phyloP scores from a whole-genome alignment of 2,797 vertebrate species.

The Smutsia gigantea region DNA sequence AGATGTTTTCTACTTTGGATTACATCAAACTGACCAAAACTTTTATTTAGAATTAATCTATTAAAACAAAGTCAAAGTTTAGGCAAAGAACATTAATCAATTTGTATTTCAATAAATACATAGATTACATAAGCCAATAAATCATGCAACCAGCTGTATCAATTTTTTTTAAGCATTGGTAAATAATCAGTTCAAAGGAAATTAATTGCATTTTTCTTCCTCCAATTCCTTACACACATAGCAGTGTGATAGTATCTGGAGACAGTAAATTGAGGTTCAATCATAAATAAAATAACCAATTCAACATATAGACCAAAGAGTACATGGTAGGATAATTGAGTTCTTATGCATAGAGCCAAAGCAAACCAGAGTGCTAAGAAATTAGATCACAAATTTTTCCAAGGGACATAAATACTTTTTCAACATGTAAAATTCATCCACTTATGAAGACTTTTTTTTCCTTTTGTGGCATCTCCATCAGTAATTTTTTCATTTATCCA shows the following conservation, averaged over 20 bases:
- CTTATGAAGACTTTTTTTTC: background rate
- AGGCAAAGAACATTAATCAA: conserved; percentile 64
- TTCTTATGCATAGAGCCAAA: background rate
- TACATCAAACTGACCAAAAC: conserved; percentile 50
- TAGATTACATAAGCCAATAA: conserved; percentile 31
- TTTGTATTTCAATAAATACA: conserved; percentile 52
- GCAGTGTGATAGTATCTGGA: background rate
- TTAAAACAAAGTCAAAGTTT: conserved; percentile 49
- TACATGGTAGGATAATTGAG: background rate
- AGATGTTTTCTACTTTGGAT: conserved; percentile 51
- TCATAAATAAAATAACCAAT: conserved; percentile 26
- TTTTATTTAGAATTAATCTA: conserved; percentile 51
- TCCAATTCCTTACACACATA: background rate
- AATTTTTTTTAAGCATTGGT: conserved; percentile 4
- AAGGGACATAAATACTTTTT: background rate
- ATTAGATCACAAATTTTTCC: background rate
- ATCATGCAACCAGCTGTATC: conserved; percentile 48
- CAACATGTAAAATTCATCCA: background rate
- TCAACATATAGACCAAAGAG: background rate
- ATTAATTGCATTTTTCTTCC: conserved; percentile 58
- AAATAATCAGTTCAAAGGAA: conserved; percentile 63
- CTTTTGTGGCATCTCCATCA: background rate
- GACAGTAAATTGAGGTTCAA: background rate
- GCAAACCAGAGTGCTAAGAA: background rate
- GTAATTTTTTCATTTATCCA: background rate